Conservation (phyloP, 2,113 vertebrate genomes). For the Nycticryphes semicollaris region DNA sequence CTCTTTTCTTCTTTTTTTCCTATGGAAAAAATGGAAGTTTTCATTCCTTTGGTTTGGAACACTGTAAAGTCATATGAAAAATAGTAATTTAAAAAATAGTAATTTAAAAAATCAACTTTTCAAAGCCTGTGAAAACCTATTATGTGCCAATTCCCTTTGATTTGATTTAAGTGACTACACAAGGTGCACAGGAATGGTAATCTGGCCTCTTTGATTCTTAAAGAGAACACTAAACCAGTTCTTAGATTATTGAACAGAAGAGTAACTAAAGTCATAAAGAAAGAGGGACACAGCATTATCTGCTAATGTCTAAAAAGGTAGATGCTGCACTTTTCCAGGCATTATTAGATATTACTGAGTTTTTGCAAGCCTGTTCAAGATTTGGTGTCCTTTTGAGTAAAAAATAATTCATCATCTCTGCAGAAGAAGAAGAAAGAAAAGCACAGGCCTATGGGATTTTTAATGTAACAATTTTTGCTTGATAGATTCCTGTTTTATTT, state of each 20-base stretch:
- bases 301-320: background rate
- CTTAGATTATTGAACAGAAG: background rate
- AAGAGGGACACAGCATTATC: accelerated
- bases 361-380: background rate
- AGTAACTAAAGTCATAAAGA: background rate
- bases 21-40: background rate
- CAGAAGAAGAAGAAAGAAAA: background rate
- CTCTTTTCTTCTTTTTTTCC: background rate
- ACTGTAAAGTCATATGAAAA: background rate
- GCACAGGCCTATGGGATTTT: background rate
- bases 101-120: conserved; percentile 11
- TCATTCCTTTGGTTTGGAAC: background rate
- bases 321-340: background rate
- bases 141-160: conserved; percentile 1
- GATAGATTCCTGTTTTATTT: background rate
- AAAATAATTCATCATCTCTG: background rate
- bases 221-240: background rate
- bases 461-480: background rate
- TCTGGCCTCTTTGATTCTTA: background rate
- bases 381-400: background rate
- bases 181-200: background rate
- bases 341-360: background rate
- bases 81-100: background rate
- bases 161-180: background rate
- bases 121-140: background rate